Percentiles rank a stretch among this genome's conserved stretches.
phyloP scores from a whole-genome alignment of 2,888 invertebrate species.

The Fabriciana adippe region DNA sequence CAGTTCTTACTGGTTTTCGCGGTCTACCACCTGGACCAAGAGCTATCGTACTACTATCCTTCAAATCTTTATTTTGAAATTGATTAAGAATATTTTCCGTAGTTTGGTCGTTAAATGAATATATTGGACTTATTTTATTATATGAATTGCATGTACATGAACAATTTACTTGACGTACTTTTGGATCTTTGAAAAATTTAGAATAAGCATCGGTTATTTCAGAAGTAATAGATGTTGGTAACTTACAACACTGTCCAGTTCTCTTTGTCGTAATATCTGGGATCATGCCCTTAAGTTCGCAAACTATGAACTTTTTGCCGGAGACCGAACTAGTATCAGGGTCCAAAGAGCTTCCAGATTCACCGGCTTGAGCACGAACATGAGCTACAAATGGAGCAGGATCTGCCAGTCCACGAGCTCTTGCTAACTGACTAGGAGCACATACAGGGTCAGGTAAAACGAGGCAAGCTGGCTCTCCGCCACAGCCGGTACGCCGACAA shows the following conservation, averaged over 20 bases:
- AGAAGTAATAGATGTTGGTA: slow-evolving; percentile 43
- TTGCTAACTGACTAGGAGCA: slow-evolving; percentile 77
- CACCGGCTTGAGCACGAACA: slow-evolving; percentile 50
- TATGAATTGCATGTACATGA: slow-evolving; percentile 19
- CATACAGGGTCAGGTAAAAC: slow-evolving; percentile 80
- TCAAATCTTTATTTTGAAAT: slow-evolving; percentile 56
- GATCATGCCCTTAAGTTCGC: slow-evolving; percentile 69
- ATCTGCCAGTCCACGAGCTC: slow-evolving; percentile 70
- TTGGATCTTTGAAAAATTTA: background rate
- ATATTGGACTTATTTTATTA: slow-evolving; percentile 43
- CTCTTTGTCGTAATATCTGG: slow-evolving; percentile 54
- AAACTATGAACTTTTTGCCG: slow-evolving; percentile 73
- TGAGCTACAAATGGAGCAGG: slow-evolving; percentile 65
- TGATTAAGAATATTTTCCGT: slow-evolving; percentile 53
- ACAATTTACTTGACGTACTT: slow-evolving; percentile 13
- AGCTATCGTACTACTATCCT: slow-evolving; percentile 44
- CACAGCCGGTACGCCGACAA: slow-evolving; percentile 79
- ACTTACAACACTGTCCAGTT: slow-evolving; percentile 71
- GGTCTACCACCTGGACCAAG: slow-evolving; percentile 46
- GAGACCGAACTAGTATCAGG: slow-evolving; percentile 48
- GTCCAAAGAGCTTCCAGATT: slow-evolving; percentile 46
- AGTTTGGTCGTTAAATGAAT: slow-evolving; percentile 58
- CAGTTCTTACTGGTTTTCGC: slow-evolving; percentile 48
- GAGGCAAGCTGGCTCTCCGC: slow-evolving; percentile 78
- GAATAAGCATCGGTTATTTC: slow-evolving; percentile 19